Evolutionary conservation across 2,113 vertebrate species (phyloP).

Genomic region (Phocoena sinus): DNA sequence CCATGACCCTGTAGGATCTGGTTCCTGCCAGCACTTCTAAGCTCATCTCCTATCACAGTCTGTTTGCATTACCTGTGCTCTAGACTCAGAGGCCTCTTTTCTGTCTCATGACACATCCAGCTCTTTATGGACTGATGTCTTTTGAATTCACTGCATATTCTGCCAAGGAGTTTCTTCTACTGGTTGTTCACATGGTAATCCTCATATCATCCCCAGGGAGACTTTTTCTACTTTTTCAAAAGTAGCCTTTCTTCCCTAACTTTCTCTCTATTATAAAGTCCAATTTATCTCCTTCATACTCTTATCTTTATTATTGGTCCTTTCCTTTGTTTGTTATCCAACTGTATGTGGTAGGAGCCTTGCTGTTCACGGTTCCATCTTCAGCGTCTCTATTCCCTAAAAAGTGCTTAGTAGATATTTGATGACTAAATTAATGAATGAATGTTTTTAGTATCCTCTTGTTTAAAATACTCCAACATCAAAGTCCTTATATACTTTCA

Average conservation of each 20-base stretch:
- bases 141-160: not conserved
- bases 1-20: not conserved
- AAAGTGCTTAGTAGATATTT: not conserved
- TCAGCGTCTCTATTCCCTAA: not conserved
- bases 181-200: not conserved
- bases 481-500: not conserved
- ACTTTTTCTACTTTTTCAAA: not conserved
- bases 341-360: accelerated
- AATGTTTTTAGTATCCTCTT: not conserved
- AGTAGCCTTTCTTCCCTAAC: not conserved
- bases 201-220: not conserved
- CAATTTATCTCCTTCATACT: not conserved
- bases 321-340: not conserved
- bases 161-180: not conserved
- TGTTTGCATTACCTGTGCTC: not conserved
- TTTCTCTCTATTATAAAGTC: not conserved
- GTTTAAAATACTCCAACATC: not conserved
- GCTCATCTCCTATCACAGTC: not conserved
- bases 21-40: not conserved
- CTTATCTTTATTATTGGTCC: not conserved
- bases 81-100: not conserved
- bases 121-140: not conserved
- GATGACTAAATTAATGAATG: not conserved
- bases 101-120: not conserved
- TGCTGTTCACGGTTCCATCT: not conserved